Conservation (phyloP, 30 jellyfish, hydroid and myxozoan genomes). For the Sanderia malayensis region DNA sequence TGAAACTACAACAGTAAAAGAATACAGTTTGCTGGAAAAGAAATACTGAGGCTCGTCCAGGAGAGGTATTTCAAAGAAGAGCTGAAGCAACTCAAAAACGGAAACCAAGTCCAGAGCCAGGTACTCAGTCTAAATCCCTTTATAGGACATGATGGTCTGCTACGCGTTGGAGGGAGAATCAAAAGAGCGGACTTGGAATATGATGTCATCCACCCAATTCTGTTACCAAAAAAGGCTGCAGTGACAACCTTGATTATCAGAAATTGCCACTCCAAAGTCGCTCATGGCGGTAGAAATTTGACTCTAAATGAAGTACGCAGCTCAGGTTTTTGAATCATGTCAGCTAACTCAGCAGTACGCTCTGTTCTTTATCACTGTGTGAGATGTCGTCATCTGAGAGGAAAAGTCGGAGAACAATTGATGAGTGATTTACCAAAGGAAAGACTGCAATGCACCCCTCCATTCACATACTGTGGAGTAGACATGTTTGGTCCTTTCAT, state of each 20-base stretch:
- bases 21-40: slow-evolving; percentile 12
- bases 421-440: slow-evolving; percentile 35
- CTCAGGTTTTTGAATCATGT: slow-evolving; percentile 4
- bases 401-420: background rate
- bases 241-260: slow-evolving; percentile 8
- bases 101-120: slow-evolving; percentile 9
- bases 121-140: slow-evolving; percentile 1
- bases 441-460: slow-evolving; percentile 26
- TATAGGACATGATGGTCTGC: background rate
- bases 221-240: slow-evolving; percentile 12
- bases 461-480: slow-evolving; percentile 34
- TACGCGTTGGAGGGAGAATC: slow-evolving; percentile 14
- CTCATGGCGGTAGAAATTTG: slow-evolving; percentile 6
- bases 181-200: slow-evolving; percentile 6
- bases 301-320: background rate
- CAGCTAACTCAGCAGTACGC: slow-evolving; percentile 5
- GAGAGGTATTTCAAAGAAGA: too few relatives aligned
- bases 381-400: slow-evolving; percentile 22
- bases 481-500: slow-evolving; percentile 28
- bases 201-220: slow-evolving; percentile 14
- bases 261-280: slow-evolving; percentile 16
- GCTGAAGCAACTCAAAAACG: slow-evolving; percentile 10
- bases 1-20: background rate
- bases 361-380: slow-evolving; percentile 9
- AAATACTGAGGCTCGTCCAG: too few relatives aligned